These are phyloP conservation scores for Phasia obesa DNA, from an alignment of 2,888 invertebrate species.

Conservation along the genomic window DNA sequence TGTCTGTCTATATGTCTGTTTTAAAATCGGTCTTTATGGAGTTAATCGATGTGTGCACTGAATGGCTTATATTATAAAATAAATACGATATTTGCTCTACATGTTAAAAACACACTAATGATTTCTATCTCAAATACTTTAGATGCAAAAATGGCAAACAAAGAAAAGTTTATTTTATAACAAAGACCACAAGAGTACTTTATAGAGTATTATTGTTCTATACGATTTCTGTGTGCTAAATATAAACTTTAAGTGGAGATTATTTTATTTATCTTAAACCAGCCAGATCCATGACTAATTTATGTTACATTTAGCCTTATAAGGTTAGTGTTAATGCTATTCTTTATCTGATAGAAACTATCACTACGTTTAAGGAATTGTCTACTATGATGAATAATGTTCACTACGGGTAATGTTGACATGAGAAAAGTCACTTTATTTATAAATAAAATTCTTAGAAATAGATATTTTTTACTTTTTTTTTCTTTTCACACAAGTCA, in stretches of 20 bases:
- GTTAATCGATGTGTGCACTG: no score
- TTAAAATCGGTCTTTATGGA: no score
- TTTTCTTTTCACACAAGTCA: background rate
- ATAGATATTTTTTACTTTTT: background rate
- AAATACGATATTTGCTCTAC: conserved; percentile 31
- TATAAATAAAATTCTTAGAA: background rate
- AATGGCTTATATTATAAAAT: no score
- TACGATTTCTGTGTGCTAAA: background rate
- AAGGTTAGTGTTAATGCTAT: conserved; percentile 36
- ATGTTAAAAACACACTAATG: conserved; percentile 28
- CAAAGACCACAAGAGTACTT: background rate
- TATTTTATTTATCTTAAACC: background rate
- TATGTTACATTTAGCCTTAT: conserved; percentile 22
- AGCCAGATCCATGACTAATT: conserved; percentile 28
- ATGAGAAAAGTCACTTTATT: background rate
- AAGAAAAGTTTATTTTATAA: background rate
- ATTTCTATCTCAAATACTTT: conserved; percentile 26
- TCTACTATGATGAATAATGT: background rate
- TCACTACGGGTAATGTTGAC: conserved; percentile 7
- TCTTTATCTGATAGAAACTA: background rate
- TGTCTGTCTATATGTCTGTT: no score
- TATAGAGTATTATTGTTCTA: background rate
- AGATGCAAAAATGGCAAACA: conserved; percentile 7
- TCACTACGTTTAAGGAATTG: conserved; percentile 6
- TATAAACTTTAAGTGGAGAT: conserved; percentile 12